Percentiles rank a stretch among this genome's conserved stretches.
Conservation (phyloP, 2,797 vertebrate species). For the Vespertilio murinus region DNA sequence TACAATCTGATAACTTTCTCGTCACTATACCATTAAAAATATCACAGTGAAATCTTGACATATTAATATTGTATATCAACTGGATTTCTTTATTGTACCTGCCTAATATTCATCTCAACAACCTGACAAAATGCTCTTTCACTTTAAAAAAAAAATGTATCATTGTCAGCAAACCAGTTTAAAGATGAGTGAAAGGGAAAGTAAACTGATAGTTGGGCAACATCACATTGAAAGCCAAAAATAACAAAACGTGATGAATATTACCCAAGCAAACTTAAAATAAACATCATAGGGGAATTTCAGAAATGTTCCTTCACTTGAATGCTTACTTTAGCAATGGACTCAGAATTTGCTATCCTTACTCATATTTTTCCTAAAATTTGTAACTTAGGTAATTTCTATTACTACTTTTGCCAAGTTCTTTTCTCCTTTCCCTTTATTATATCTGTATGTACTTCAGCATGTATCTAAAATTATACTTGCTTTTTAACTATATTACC, state of each 20-base stretch:
- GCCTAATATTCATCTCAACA: not conserved
- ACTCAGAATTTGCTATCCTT: not conserved
- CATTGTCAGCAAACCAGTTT: not conserved
- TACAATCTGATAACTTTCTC: not conserved
- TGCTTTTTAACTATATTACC: not conserved
- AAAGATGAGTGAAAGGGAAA: not conserved
- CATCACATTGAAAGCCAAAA: not conserved
- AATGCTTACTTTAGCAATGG: not conserved
- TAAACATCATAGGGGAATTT: not conserved
- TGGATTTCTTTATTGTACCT: not conserved
- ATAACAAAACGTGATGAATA: not conserved
- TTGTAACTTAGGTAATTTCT: slow-evolving; percentile 23
- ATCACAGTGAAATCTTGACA: not conserved
- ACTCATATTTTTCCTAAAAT: not conserved
- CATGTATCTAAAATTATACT: not conserved
- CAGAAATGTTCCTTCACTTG: not conserved
- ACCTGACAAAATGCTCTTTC: not conserved
- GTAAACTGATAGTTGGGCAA: not conserved
- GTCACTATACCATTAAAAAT: not conserved
- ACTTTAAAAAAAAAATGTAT: not conserved
- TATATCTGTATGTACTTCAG: not conserved
- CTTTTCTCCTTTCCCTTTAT: not conserved
- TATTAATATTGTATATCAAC: not conserved
- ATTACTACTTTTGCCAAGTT: not conserved
- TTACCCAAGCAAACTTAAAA: not conserved